Percentiles rank a stretch among this genome's conserved stretches.
Conservation (phyloP, 1,140 invertebrate genomes). For the Drosophila subpulchrella region DNA sequence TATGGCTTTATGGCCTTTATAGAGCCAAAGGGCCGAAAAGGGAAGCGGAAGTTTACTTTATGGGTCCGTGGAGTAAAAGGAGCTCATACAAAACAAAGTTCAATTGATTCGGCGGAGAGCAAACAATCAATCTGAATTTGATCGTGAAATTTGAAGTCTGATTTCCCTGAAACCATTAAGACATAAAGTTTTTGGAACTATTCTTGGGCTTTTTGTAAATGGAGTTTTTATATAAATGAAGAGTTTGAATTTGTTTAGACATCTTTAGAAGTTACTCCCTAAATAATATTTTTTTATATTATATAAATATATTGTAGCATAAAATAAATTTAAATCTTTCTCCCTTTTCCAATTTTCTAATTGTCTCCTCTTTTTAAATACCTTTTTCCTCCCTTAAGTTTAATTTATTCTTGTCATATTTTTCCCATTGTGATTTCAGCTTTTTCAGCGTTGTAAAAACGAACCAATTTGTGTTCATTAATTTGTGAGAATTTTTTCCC, state of each 20-base stretch:
- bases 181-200: constrained; percentile 1
- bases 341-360: neutral
- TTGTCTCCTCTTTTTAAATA: neutral
- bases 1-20: constrained; percentile 67
- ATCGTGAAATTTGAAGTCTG: constrained; percentile 17
- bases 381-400: neutral
- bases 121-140: constrained; percentile 47
- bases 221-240: neutral
- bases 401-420: constrained; percentile 3
- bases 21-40: constrained; percentile 5
- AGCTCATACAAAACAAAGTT: constrained; percentile 28
- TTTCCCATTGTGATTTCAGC: constrained; percentile 29
- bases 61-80: constrained; percentile 24
- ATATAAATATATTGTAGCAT: neutral
- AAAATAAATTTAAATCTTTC: too few relatives aligned
- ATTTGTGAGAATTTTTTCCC: constrained; percentile 34
- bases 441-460: neutral
- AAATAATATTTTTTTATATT: neutral
- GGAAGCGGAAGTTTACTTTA: constrained; percentile 71
- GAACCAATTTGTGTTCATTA: constrained; percentile 7
- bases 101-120: constrained; percentile 8
- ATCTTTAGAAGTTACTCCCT: neutral
- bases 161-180: constrained; percentile 19
- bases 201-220: neutral
- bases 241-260: too few relatives aligned